Conservation (phyloP, 2,113 vertebrate genomes). For the Chiloscyllium plagiosum region DNA sequence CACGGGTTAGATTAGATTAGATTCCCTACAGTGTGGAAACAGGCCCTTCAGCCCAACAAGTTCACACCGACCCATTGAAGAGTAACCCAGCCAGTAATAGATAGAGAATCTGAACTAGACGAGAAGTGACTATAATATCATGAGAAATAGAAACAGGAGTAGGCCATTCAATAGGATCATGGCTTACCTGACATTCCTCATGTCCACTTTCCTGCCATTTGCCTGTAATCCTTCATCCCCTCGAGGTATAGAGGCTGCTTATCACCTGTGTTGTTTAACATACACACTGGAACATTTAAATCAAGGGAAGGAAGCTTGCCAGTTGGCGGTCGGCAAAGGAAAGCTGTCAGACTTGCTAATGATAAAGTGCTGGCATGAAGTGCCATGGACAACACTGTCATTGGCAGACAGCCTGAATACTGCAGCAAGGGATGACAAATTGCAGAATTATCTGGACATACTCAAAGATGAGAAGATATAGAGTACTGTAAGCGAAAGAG, state of each 20-base stretch:
- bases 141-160: no score
- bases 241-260: neutral
- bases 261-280: neutral
- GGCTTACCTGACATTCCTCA: no score
- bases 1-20: neutral
- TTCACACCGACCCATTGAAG: no score
- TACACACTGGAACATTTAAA: neutral
- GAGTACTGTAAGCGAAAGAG: neutral
- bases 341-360: neutral
- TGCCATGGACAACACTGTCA: neutral
- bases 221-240: no score
- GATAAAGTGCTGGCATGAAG: neutral
- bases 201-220: no score
- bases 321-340: neutral
- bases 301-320: neutral
- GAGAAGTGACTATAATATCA: no score
- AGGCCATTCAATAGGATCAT: no score
- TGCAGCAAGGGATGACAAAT: neutral
- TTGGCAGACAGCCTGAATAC: neutral
- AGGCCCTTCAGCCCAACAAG: no score
- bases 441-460: neutral
- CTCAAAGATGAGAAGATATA: neutral
- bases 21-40: no score
- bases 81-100: neutral
- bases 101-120: neutral